Percentiles rank a stretch among this genome's conserved stretches.
Conservation (phyloP, 2,888 invertebrate species). For the Metopia argyrocephala region DNA sequence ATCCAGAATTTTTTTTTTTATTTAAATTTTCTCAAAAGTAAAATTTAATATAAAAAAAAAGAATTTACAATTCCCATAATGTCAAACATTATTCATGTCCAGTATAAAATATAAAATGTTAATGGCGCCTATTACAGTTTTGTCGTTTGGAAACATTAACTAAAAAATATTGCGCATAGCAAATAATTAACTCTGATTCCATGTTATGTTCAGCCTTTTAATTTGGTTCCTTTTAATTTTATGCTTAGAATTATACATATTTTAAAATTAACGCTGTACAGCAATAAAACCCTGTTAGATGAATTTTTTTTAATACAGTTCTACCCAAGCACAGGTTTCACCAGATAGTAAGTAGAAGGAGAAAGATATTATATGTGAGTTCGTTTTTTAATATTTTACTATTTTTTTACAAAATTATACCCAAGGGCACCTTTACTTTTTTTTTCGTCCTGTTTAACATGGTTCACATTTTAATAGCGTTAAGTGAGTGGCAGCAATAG, state of each 20-base stretch:
- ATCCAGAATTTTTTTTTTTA: no score
- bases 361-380: slow-evolving; percentile 26
- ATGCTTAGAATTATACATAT: slow-evolving; percentile 8
- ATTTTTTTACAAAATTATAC: slow-evolving; percentile 49
- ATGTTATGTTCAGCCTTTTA: slow-evolving; percentile 19
- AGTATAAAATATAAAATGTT: neutral
- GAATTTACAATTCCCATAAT: no score
- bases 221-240: neutral
- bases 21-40: no score
- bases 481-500: slow-evolving; percentile 17
- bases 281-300: slow-evolving; percentile 43
- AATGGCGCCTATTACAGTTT: neutral
- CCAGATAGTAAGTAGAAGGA: slow-evolving; percentile 13
- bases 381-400: neutral
- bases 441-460: slow-evolving; percentile 23
- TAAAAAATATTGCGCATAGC: neutral
- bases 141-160: no score
- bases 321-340: neutral
- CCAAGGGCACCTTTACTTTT: slow-evolving; percentile 55
- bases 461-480: slow-evolving; percentile 17
- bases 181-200: slow-evolving; percentile 21
- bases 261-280: slow-evolving; percentile 12
- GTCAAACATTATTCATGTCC: neutral
- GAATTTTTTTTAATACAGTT: slow-evolving; percentile 33
- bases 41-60: no score